Base-by-base conservation (phyloP, 1,140 invertebrate species). In the Grapholita molesta region DNA sequence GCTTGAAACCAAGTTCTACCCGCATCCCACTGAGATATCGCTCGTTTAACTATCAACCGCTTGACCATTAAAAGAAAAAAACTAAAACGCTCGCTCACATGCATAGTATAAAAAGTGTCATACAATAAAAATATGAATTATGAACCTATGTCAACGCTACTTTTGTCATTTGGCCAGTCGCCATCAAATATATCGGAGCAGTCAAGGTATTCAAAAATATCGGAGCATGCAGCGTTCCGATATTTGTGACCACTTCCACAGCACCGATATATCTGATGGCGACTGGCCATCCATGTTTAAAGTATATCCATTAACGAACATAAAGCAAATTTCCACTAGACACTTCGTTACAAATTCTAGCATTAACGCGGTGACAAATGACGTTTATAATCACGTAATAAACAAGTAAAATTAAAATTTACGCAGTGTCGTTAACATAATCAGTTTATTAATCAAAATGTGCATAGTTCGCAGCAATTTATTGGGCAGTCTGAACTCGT, bases 401-500 rank as follows among this genome's bases (percentile, higher is more conserved):
- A 79, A 71, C 75, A 71, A 23, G 68, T 25, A 71, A 71, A 74
- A 82, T 80, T 77, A 81, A 85, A 83, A 79, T 78, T 77, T 75
- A 77, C 74, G 75, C 69, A 57, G 72, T 75, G 73, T 70, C 74
- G 79, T 80, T 80, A 80, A 77, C 72, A 79, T 84, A 80, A 84
- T 79, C 73, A 77, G 73, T 80, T 82, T 84, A 84, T 82, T 80
- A 80, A 85, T 85, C 77, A 85, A 79, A 82, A 83, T 75, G 33
- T 77, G 78, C 76, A 78, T 78, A 84, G 81, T 84, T 82, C 76
- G 64, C 82, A 83, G 79, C 73, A 83, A 84, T 86, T 86, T 86
- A 84, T 84, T 77, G 83, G 83, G 85, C 82, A 82, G 70, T 78
- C 71, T 66, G 69, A 79, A 73, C 79, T 80, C 83, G 79, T 84